Percentiles rank a stretch among this genome's conserved stretches.
phyloP scores from a whole-genome alignment of 2,888 invertebrate species.

The Tinea semifulvella region DNA sequence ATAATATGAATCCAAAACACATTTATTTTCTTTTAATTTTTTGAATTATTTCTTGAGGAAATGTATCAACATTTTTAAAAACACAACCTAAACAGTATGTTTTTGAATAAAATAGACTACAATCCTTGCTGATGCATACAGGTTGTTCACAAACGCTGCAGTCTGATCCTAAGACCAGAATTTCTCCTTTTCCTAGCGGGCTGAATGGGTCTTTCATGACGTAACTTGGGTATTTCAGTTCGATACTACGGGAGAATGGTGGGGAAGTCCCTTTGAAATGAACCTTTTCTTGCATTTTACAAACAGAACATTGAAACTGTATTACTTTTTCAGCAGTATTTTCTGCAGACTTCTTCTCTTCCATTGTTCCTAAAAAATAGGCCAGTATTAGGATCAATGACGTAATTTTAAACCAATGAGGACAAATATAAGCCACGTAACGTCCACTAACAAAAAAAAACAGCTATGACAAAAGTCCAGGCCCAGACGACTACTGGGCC shows the following conservation, averaged over 20 bases:
- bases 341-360: slow-evolving; percentile 30
- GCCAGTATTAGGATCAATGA: too few species aligned
- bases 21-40: slow-evolving; percentile 10
- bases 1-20: too few species aligned
- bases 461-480: too few species aligned
- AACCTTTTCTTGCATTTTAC: slow-evolving; percentile 73
- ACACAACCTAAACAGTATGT: slow-evolving; percentile 80
- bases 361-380: slow-evolving; percentile 27
- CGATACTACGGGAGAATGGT: slow-evolving; percentile 74
- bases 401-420: too few species aligned
- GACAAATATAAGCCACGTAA: too few species aligned
- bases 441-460: too few species aligned
- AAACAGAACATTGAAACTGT: slow-evolving; percentile 72
- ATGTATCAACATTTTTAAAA: slow-evolving; percentile 56
- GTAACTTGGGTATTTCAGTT: slow-evolving; percentile 77
- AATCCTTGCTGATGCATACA: slow-evolving; percentile 77
- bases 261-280: slow-evolving; percentile 81
- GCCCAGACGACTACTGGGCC: too few species aligned
- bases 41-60: slow-evolving; percentile 73
- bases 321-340: slow-evolving; percentile 20
- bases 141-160: slow-evolving; percentile 73
- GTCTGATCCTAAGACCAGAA: slow-evolving; percentile 78
- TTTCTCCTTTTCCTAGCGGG: slow-evolving; percentile 77
- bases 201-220: slow-evolving; percentile 88
- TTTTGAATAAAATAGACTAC: slow-evolving; percentile 82